Evolutionary conservation across 2,888 invertebrate species (phyloP).

Genomic region (Agrochola lota): DNA sequence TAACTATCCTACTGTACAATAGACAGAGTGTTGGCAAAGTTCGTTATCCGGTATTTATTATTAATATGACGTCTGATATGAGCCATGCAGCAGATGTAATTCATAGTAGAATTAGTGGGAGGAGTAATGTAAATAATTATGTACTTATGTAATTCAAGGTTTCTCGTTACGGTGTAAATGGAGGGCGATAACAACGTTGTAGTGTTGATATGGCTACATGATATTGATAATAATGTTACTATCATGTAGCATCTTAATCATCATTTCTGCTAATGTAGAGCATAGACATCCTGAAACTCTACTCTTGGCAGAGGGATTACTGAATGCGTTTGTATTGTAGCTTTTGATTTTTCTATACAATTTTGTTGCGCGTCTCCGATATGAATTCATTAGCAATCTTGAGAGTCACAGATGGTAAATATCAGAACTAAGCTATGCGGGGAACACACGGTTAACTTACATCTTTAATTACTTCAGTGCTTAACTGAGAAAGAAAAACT

Average conservation of each 20-base stretch:
- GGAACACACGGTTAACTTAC: neutral
- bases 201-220: neutral
- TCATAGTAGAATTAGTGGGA: constrained; percentile 47
- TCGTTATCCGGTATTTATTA: constrained; percentile 62
- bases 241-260: neutral
- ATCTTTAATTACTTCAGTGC: too few species aligned
- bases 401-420: neutral
- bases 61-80: constrained; percentile 56
- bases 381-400: neutral
- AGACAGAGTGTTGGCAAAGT: constrained; percentile 53
- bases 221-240: neutral
- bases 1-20: constrained; percentile 38
- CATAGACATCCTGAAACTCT: neutral
- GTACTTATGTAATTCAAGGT: constrained; percentile 45
- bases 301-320: neutral
- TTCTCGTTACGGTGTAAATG: constrained; percentile 24
- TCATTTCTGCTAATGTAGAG: neutral
- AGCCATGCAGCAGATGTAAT: constrained; percentile 53
- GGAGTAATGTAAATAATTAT: constrained; percentile 47
- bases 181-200: neutral
- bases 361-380: neutral
- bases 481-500: neutral
- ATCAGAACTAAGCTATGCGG: too few species aligned
- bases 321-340: neutral
- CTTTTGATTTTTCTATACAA: neutral